These are phyloP conservation scores for Rhogogaster chlorosoma DNA, from an alignment of 2,888 invertebrate genomes.

Conservation along the genomic window DNA sequence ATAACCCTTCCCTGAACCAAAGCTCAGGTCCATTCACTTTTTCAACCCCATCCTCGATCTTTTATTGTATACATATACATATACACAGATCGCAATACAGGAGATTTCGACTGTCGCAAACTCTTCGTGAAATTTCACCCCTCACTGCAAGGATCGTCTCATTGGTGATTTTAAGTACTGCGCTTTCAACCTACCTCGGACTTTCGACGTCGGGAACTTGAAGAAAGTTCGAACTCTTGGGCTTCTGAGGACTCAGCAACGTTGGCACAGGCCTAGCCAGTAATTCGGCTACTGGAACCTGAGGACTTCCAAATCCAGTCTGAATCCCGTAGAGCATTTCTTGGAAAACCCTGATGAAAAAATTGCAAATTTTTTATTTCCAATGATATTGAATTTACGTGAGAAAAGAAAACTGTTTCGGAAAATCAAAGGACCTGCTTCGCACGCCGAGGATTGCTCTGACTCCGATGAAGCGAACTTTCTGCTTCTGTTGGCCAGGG, in stretches of 20 bases:
- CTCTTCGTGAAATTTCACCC: slow-evolving; percentile 7
- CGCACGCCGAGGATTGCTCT: slow-evolving; percentile 94
- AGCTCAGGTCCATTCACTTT: neutral
- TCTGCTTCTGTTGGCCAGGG: slow-evolving; percentile 92
- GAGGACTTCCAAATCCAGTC: slow-evolving; percentile 95
- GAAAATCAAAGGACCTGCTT: slow-evolving; percentile 83
- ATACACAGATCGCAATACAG: neutral
- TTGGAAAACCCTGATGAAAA: slow-evolving; percentile 86
- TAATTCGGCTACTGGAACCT: slow-evolving; percentile 94
- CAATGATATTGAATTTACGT: neutral
- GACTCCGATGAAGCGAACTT: slow-evolving; percentile 93
- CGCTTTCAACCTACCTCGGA: slow-evolving; percentile 79
- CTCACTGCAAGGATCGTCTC: slow-evolving; percentile 1
- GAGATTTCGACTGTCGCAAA: neutral
- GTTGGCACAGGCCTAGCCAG: slow-evolving; percentile 92
- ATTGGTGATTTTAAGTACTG: slow-evolving; percentile 4
- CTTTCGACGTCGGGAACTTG: slow-evolving; percentile 95
- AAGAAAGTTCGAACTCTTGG: slow-evolving; percentile 94
- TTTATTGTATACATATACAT: neutral
- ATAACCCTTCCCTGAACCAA: neutral
- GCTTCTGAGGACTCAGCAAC: slow-evolving; percentile 91
- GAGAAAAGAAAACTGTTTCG: neutral
- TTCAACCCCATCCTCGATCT: slow-evolving; percentile 12
- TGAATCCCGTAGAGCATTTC: slow-evolving; percentile 97
- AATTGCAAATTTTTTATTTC: slow-evolving; percentile 32